Base-by-base conservation (phyloP, 2,797 vertebrate species). In the Melanotaenia parkinsoni region DNA sequence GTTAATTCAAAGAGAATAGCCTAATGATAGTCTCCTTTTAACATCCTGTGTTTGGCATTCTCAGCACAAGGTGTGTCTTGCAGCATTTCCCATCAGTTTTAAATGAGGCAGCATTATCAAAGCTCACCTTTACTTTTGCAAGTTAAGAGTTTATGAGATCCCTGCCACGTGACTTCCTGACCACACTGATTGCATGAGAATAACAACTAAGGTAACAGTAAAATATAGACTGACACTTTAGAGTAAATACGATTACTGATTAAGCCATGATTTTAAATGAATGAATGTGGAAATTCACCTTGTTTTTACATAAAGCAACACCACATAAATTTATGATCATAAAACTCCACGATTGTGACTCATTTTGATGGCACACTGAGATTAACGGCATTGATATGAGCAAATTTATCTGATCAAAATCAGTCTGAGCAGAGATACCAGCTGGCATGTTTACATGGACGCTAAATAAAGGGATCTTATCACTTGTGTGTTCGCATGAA, bases 1-100 rank as follows among this genome's bases (percentile, higher is more conserved):
- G 62, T 58, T 79, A 54, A 87, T 72, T 85, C 71, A 83, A 82
- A 85, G 83, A 72, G 70, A 54, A 78, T 67, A 47, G 16, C 40
- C 37, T 70, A 68, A 75, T 78, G 75, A 74, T n/a, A 43, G 16
- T 53, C 51, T 81, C 59, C 10, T 75, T 80, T 76, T 76, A 77
- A 72, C 50, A 67, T 51, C 10, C 1, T 63, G 68, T 78, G 67
- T 81, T 85, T 63, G 76, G 74, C 61, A 5, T 35, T 53, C 26
- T 40, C 28, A 28, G 38, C 72, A 51, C 70, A 62, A 70, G 72
- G 38, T 11, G 0, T 43, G 64, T 66, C 58, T 73, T 24, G 38
- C 64, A 67, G 76, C 13, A 33, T 51, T 40, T 77, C 45, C 38
- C 11, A 22, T 43, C 77, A 22, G 60, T 43, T 74, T 74, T 18